phyloP scores from a whole-genome alignment of 1,140 invertebrate genomes.

The Trachymyrmex cornetzi region DNA sequence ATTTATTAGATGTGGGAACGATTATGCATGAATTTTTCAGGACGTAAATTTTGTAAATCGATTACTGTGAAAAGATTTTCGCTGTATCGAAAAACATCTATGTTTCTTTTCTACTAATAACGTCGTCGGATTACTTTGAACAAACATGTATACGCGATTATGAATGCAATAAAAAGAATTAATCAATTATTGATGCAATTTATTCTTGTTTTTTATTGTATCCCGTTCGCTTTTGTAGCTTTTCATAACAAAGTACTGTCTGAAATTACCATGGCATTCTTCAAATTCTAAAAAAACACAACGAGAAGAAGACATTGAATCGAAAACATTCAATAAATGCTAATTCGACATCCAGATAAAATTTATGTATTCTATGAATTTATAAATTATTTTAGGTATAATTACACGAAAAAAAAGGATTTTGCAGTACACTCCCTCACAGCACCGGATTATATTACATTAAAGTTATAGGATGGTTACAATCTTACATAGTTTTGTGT shows the following conservation, averaged over 20 bases:
- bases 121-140: constrained; percentile 37
- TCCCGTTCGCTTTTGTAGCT: background rate
- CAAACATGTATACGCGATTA: constrained; percentile 45
- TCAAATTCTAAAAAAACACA: no score
- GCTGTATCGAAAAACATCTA: background rate
- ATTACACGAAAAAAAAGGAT: no score
- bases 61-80: background rate
- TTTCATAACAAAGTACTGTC: background rate
- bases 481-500: no score
- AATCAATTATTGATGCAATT: constrained; percentile 45
- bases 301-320: no score
- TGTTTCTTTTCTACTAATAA: constrained; percentile 16
- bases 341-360: no score
- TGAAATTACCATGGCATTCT: background rate
- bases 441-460: no score
- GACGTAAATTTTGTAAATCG: background rate
- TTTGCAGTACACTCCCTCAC: no score
- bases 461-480: no score
- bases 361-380: no score
- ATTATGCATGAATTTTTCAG: background rate
- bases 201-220: background rate
- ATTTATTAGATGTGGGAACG: background rate
- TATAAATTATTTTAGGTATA: no score
- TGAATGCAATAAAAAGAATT: constrained; percentile 50
- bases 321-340: no score